Base-by-base conservation (phyloP, 2,797 vertebrate species). In the Cynodonichthys magdalenae region DNA sequence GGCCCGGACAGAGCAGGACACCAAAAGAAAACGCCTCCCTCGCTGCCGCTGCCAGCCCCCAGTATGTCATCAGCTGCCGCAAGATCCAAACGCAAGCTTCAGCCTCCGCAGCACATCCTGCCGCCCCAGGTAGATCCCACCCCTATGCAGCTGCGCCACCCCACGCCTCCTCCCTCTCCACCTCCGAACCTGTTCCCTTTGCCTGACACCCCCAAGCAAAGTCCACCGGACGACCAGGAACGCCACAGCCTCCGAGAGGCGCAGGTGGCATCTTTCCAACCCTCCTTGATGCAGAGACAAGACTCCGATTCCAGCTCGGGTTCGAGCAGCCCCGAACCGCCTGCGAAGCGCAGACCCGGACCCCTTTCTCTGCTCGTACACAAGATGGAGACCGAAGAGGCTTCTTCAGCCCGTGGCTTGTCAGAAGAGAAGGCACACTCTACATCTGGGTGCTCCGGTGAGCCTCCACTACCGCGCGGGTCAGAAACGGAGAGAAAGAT, bases 261-360 rank as follows among this genome's bases (percentile, higher is more conserved):
- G 1, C 56, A 77, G 14, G 61, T 28, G 39, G 82, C n/a, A 1
- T 46, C 82, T 7, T 79, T 83, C 34, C 89, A 83, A 14, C 72
- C 80, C 58, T 42, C 80, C 15, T 20, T 69, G 2, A 51, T 87
- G 70, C 90, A 91, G 79, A 89, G 87, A 45, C 90, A 86, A 69
- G 90, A 92, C 62, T 88, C 92, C 1, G 91, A 91, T 66, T 93
- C 93, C 2, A 94, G 93, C 77, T 93, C 92, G 49, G 83, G 92
- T 49, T 93, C 91, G 66, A 94, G 93, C 87, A 96, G 95, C 71
- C 95, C 95, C 6, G 95, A 96, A 80, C 92, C 92, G 39, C 83
- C 72, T 11, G 59, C 69, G 39, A 91, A 89, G 66, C 86, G 90
- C 39, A 82, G 89, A 39, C 85, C 87, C 6, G 92, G 92, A 52